These are phyloP conservation scores for Bhutanitis thaidina DNA, from an alignment of 2,888 invertebrate species.

Conservation along the genomic window DNA sequence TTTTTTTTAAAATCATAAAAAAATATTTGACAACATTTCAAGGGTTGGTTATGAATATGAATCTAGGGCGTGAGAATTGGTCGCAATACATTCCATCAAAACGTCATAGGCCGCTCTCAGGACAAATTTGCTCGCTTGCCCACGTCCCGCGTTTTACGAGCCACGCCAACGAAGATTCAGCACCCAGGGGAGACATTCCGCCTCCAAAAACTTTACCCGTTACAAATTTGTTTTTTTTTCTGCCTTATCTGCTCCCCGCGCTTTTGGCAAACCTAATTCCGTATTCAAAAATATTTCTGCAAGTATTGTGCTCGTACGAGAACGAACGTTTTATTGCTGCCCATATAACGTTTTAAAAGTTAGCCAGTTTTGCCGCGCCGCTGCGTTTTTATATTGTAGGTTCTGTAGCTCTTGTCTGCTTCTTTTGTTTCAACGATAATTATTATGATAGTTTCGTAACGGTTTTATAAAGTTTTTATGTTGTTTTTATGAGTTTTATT, in stretches of 20 bases:
- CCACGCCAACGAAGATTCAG: conserved; percentile 78
- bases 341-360: conserved; percentile 80
- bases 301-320: conserved; percentile 77
- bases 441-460: conserved; percentile 69
- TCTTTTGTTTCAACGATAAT: conserved; percentile 54
- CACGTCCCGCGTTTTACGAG: conserved; percentile 79
- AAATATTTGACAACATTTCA: conserved; percentile 25
- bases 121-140: conserved; percentile 78
- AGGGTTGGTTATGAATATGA: conserved; percentile 76
- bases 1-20: too few relatives aligned
- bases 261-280: conserved; percentile 79
- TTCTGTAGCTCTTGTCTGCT: conserved; percentile 42
- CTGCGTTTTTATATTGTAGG: conserved; percentile 43
- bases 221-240: conserved; percentile 79
- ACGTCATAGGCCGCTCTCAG: conserved; percentile 78
- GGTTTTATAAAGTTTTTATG: conserved; percentile 48
- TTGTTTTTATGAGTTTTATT: conserved; percentile 30
- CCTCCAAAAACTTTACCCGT: conserved; percentile 80
- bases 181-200: conserved; percentile 78
- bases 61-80: conserved; percentile 73
- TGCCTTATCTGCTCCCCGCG: conserved; percentile 78
- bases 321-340: conserved; percentile 75
- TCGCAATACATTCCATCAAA: conserved; percentile 76
- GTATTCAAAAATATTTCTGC: conserved; percentile 80
- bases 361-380: conserved; percentile 65